Evolutionary conservation across 2,113 vertebrate species (phyloP), one percentile per base, ranked within the genome.

Genomic region (Laticauda colubrina): DNA sequence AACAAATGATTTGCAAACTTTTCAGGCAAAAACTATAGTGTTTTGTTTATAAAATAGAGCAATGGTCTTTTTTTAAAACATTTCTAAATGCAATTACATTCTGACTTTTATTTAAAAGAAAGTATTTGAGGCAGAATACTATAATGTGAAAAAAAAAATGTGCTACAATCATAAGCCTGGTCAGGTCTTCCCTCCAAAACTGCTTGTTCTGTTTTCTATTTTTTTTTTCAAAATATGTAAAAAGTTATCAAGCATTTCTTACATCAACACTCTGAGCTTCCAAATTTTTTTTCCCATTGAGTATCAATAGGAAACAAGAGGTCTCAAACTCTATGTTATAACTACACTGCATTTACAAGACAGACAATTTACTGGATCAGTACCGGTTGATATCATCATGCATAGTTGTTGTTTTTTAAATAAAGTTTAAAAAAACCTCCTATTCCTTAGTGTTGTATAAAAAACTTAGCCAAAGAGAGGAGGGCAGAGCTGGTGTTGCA

Each of bases 401-500:
- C 91, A 87, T 89, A 51, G 61, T 29, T 24, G 7, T 24, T 24
- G 24, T 86, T n/a, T 91, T 81, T 53, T 88, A 94, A 85, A 57
- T 57, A 93, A 54, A 93, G 90, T 14, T 0, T 92, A 91, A 64
- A 29, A 29, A 64, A 64, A 26, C 57, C 23, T 24, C 5, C 26
- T 64, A 64, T 29, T 92, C 95, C 94, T 86, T 89, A 56, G 57
- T 29, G 88, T 56, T 94, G 93, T 96, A 96, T 95, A 1, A 90
- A 87, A 96, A 91, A 39, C 34, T 39, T 39, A 39, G 34, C 34
- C 34, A 1, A 39, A 39, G 34, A 39, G 34, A 39, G 34, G 34
- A 39, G 34, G 34, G 34, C 34, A 39, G 34, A 39, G 34, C 34
- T 39, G 34, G 34, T 39, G 34, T 39, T 1, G 34, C 34, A 39